A percentile compares a stretch with the other conserved stretches of the same genome.
These are phyloP conservation scores for Mycalesis mineus DNA, from an alignment of 2,888 invertebrate species.

Conservation along the genomic window DNA sequence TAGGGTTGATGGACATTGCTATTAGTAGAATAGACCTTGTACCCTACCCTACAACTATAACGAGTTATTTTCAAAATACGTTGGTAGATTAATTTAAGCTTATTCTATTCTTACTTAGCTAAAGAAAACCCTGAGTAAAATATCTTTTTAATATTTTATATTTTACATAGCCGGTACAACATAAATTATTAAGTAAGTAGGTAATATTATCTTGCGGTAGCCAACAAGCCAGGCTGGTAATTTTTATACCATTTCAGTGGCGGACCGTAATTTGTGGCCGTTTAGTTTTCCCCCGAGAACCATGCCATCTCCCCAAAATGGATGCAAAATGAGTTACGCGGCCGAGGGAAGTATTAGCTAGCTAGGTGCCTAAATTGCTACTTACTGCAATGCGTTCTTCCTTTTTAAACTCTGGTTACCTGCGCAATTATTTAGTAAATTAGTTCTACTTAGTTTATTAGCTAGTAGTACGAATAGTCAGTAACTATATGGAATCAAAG, in stretches of 20 bases:
- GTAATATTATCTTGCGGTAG: slow-evolving; percentile 3
- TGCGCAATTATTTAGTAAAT: too few relatives aligned
- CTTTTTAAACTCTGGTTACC: not conserved
- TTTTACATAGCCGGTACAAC: not conserved
- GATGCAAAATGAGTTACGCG: slow-evolving; percentile 24
- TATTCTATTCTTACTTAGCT: not conserved
- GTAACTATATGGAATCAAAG: too few relatives aligned
- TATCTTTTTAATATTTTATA: not conserved
- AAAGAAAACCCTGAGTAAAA: not conserved
- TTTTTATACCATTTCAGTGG: slow-evolving; percentile 21
- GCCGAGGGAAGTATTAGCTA: slow-evolving; percentile 9
- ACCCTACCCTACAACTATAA: too few relatives aligned
- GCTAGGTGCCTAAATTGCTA: slow-evolving; percentile 1
- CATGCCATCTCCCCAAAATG: slow-evolving; percentile 21
- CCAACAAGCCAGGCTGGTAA: slow-evolving; percentile 4
- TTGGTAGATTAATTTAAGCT: too few relatives aligned
- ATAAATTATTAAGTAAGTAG: not conserved
- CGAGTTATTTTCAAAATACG: too few relatives aligned
- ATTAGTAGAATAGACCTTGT: too few relatives aligned
- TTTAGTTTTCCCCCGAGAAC: slow-evolving; percentile 23
- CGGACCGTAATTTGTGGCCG: slow-evolving; percentile 18
- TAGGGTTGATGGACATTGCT: too few relatives aligned
- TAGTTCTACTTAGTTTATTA: too few relatives aligned
- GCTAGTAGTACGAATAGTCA: too few relatives aligned
- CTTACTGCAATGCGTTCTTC: slow-evolving; percentile 18